Base-by-base conservation (phyloP, 2,113 vertebrate species). In the Takifugu flavidus region DNA sequence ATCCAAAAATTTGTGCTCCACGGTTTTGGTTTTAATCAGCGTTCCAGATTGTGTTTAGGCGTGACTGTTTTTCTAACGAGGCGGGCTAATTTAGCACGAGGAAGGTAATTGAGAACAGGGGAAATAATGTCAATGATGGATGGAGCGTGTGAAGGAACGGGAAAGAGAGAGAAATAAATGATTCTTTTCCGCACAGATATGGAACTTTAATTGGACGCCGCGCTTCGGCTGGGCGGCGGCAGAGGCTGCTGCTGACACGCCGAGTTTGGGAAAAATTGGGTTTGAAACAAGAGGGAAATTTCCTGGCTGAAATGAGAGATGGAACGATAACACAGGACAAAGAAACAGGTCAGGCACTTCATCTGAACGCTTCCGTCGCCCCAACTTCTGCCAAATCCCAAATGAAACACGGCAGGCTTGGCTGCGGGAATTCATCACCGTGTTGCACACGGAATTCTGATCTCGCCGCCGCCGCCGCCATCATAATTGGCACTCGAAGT, bases 271-370 rank as follows among this genome's bases (percentile, higher is more conserved):
- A 68, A 74, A 70, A 87, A 87, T 76, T 75, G 81, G 68, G 75
- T 86, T 83, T 83, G 83, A 89, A 89, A 87, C 80, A 85, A 86
- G 77, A 79, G 78, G 70, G 78, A 89, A 75, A 85, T 85, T 69
- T 82, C 62, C 68, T 34, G n/a, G 25, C 76, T 75, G 80, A 77
- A 82, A 80, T 78, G 76, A 82, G 65, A 80, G 84, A 89, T 84
- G 65, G 59, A 75, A 49, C 4, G 74, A 79, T 79, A 84, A 76
- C 63, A 42, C 61, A 43, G 72, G 69, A 74, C 69, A 47, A 74
- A 86, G 77, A 84, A 86, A 79, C 68, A 68, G 68, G 73, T 71
- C 75, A 65, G 72, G 74, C 74, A 82, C 80, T 86, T 83, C 78
- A 75, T 76, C 76, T 65, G 60, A 75, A 78, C 68, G 72, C 82